A percentile compares a stretch with the other conserved stretches of the same genome.
Evolutionary conservation across 2,888 invertebrate species (phyloP).

Genomic region (Deilephila porcellus): DNA sequence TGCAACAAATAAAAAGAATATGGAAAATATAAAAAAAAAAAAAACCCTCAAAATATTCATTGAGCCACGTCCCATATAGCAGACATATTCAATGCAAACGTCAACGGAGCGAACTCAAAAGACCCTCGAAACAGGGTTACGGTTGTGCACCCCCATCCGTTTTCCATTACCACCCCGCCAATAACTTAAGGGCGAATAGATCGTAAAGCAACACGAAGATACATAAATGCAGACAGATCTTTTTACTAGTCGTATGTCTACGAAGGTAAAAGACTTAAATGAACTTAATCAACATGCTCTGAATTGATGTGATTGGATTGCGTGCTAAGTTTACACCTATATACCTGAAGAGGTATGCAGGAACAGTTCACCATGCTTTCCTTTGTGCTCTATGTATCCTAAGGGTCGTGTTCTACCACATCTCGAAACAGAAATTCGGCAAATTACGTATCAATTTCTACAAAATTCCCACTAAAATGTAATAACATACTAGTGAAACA

Average conservation of each 20-base stretch:
- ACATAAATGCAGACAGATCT: constrained; percentile 1
- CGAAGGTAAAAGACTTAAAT: not conserved
- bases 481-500: too few species aligned
- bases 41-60: not conserved
- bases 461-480: too few species aligned
- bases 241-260: not conserved
- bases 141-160: not conserved
- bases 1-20: too few species aligned
- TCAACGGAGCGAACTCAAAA: not conserved
- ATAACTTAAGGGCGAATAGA: not conserved
- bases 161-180: constrained; percentile 14
- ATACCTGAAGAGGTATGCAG: too few species aligned
- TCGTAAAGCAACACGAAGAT: constrained; percentile 14
- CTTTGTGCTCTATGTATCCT: too few species aligned
- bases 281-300: not conserved
- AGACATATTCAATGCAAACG: not conserved
- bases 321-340: not conserved
- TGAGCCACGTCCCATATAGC: not conserved
- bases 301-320: not conserved
- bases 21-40: too few species aligned
- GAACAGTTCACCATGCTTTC: too few species aligned
- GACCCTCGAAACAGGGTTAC: not conserved
- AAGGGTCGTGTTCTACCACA: too few species aligned
- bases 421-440: too few species aligned
- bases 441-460: too few species aligned